Evolutionary conservation across 2,888 invertebrate species (phyloP), one percentile per base, ranked within the genome.

Genomic region (Megaustenia siamemsis): DNA sequence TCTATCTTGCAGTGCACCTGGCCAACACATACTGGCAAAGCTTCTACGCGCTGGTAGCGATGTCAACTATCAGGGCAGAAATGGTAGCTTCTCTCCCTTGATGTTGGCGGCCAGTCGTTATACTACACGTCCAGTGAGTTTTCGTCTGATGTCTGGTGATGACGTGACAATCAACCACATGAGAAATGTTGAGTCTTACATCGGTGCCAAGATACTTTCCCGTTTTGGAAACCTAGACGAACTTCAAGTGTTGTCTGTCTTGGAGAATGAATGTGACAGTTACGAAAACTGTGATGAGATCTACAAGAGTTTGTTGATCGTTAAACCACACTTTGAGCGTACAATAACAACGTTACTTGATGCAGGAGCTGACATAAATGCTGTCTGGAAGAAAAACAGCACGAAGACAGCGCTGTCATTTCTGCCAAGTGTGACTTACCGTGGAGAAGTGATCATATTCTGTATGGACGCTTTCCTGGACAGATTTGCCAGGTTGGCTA

Each of bases 281-380:
- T n/a, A n/a, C n/a, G n/a, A n/a, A n/a, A n/a, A n/a, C n/a, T n/a
- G n/a, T n/a, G n/a, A n/a, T n/a, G n/a, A n/a, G n/a, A n/a, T n/a
- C n/a, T n/a, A n/a, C n/a, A n/a, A n/a, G n/a, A n/a, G n/a, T n/a
- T n/a, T n/a, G n/a, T n/a, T n/a, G n/a, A n/a, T n/a, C n/a, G n/a
- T n/a, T n/a, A n/a, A n/a, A n/a, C n/a, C n/a, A n/a, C n/a, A n/a
- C n/a, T n/a, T n/a, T n/a, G n/a, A 43, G 28, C n/a, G 38, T 5
- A 35, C 28, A 28, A 5, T 78, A 15, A 18, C 40, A 35, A 10
- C 24, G 24, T n/a, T 78, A 24, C 3, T 78, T 12, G n/a, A 78
- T 63, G 24, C 38, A 28, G 78, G 63, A n/a, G 78, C 78, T 15
- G 78, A 78, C 63, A 63, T 78, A 18, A 60, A 78, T 63, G 12